These are phyloP conservation scores for Azorinus chamasolen DNA, from an alignment of 2,888 invertebrate genomes.

Conservation along the genomic window DNA sequence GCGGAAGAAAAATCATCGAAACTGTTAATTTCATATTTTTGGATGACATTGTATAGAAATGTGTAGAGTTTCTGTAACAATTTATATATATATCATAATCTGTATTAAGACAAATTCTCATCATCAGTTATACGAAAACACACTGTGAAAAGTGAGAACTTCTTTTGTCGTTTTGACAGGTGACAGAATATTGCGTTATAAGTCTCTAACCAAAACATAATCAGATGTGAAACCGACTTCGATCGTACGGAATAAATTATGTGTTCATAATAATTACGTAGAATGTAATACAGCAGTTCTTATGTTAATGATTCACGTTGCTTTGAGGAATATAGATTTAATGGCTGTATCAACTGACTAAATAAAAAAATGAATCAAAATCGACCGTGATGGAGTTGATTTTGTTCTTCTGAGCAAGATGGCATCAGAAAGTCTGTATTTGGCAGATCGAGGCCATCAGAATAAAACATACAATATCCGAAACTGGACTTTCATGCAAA, in stretches of 20 bases:
- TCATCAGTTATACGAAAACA: too few relatives aligned
- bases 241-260: constrained; percentile 64
- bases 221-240: constrained; percentile 73
- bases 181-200: constrained; percentile 26
- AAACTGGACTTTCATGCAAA: constrained; percentile 8
- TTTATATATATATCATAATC: too few relatives aligned
- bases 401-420: constrained; percentile 31
- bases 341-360: background rate
- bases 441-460: constrained; percentile 49
- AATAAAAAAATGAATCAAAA: too few relatives aligned
- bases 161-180: constrained; percentile 55
- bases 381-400: background rate
- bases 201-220: constrained; percentile 81
- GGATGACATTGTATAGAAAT: background rate
- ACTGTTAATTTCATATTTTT: background rate
- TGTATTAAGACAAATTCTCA: too few relatives aligned
- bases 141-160: too few relatives aligned
- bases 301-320: constrained; percentile 11
- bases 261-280: constrained; percentile 19
- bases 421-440: constrained; percentile 42
- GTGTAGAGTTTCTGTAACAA: too few relatives aligned
- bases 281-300: background rate
- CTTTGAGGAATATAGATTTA: background rate
- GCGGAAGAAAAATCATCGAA: too few relatives aligned
- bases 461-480: background rate